Conservation (phyloP, 23 tunicate genomes). For the Ciona savignyi region DNA sequence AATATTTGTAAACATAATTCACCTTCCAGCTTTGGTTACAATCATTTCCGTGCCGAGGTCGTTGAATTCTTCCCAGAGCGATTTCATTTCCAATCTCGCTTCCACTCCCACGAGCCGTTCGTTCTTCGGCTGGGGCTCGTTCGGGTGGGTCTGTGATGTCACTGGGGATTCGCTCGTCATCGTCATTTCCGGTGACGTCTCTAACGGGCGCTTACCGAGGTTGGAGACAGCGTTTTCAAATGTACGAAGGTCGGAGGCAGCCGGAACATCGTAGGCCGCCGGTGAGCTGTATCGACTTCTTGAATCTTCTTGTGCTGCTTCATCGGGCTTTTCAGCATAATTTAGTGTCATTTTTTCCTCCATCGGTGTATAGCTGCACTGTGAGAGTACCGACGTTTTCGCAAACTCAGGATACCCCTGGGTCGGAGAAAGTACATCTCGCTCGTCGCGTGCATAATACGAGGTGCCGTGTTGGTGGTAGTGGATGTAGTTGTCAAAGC, state of each 20-base stretch:
- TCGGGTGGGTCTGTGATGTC: conserved; percentile 27
- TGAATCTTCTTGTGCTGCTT: not conserved
- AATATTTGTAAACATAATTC: not conserved
- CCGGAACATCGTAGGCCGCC: conserved; percentile 36
- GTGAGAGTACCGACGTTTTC: conserved; percentile 5
- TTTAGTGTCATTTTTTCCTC: conserved; percentile 3
- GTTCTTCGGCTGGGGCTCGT: conserved; percentile 42
- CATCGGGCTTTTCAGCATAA: not conserved
- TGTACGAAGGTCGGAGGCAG: conserved; percentile 18
- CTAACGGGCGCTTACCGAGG: conserved; percentile 18
- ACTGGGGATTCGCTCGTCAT: not conserved
- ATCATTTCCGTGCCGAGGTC: conserved; percentile 98
- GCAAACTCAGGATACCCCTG: conserved; percentile 9
- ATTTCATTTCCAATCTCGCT: conserved; percentile 83
- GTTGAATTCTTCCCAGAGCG: conserved; percentile 87
- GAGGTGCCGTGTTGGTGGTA: not conserved
- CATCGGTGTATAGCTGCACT: not conserved
- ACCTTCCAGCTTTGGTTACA: conserved; percentile 97
- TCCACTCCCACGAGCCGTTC: conserved; percentile 53
- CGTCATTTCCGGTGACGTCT: not conserved
- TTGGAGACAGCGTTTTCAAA: conserved; percentile 37
- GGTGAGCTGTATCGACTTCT: conserved; percentile 24
- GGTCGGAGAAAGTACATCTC: not conserved
- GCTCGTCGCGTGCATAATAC: not conserved
- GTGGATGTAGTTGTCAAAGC: conserved; percentile 15